Evolutionary conservation across 2,113 vertebrate genomes (phyloP).

Genomic region (Thryonomys swinderianus): DNA sequence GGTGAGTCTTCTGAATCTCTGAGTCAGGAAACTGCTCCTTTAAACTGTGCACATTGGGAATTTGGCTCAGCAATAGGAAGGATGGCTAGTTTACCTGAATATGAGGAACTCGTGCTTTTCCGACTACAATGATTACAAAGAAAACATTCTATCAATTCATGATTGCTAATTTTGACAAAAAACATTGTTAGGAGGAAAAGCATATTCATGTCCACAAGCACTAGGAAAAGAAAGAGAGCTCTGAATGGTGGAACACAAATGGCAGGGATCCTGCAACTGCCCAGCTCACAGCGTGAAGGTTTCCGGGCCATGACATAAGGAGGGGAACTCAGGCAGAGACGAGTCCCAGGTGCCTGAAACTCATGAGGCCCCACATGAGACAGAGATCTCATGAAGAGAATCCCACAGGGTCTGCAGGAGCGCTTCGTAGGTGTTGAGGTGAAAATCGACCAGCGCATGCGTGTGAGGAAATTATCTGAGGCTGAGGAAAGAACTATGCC

Average conservation of each 20-base stretch:
- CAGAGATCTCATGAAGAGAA: not conserved
- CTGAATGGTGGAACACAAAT: not conserved
- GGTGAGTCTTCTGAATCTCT: not conserved
- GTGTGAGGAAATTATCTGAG: not conserved
- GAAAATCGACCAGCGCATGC: not conserved
- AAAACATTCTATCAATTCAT: not conserved
- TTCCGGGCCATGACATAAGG: not conserved
- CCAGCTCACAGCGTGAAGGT: not conserved
- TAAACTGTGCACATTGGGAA: not conserved
- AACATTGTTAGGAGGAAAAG: not conserved
- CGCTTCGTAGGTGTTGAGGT: not conserved
- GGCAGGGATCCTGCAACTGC: not conserved
- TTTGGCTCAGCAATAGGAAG: not conserved
- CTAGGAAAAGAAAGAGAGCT: not conserved
- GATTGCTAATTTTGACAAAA: not conserved
- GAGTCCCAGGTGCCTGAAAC: not conserved
- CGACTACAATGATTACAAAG: not conserved
- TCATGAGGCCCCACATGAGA: not conserved
- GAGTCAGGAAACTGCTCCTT: not conserved
- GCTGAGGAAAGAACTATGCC: not conserved
- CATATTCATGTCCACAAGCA: not conserved
- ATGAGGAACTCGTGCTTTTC: not conserved
- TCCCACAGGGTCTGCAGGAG: too few species aligned
- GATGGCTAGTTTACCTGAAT: not conserved
- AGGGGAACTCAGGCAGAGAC: not conserved